Evolutionary conservation across 1,140 invertebrate species (phyloP), one percentile per base, ranked within the genome.

Genomic region (Drosophila funebris): DNA sequence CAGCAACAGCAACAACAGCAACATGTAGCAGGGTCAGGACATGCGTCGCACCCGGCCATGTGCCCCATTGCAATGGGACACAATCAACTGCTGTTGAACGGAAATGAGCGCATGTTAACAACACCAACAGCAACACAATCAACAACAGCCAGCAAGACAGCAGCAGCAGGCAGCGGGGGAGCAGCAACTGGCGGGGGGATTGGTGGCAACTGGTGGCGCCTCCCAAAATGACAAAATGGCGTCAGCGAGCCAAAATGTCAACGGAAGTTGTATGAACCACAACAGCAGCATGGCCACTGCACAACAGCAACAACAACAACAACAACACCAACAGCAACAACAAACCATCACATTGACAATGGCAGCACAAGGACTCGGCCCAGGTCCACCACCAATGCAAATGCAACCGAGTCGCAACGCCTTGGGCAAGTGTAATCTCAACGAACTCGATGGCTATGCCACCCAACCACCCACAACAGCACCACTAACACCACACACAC

Each of bases 51-150:
- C n/a, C n/a, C 33, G 33, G n/a, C 33, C 33, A 46, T 58, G 60
- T 57, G 43, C 43, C 33, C 46, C 53, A 57, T 56, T 64, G 56
- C 70, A 66, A 48, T 71, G 82, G 74, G 74, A 62, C 83, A 88
- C 82, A 87, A 76, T 82, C 82, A 87, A 87, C 82, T 90, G 89
- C 54, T 85, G 73, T 72, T 90, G 72, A 88, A 78, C 88, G 88
- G 89, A 90, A 90, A 90, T 90, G 89, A 90, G 87, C 85, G 89
- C 85, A 90, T 90, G 89, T 90, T 90, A 90, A 90, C 89, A 88
- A 90, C 83, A 68, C 70, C 84, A 76, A 66, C 73, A 71, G 68
- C 80, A 85, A 43, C 83, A 70, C 36, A 63, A 57, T 37, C 64
- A 66, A 62, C 62, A 64, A 46, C 78, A 73, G 37, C 13, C 72